Percentiles rank a stretch among this genome's conserved stretches.
Conservation (phyloP, 2,797 vertebrate species). For the Acipenser transmontanus region DNA sequence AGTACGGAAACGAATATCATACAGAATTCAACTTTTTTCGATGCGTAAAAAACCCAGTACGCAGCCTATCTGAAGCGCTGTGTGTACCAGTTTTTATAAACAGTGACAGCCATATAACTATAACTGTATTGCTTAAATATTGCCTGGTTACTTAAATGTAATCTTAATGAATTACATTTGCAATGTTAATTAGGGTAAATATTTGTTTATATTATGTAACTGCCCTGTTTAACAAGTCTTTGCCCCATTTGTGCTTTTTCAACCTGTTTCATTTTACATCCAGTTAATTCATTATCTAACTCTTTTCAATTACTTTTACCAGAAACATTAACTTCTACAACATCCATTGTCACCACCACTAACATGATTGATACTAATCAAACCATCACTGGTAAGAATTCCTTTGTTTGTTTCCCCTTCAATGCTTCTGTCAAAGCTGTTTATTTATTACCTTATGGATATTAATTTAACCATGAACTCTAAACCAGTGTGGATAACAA, state of each 20-base stretch:
- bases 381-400: conserved; percentile 70
- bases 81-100: too few species aligned
- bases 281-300: conserved; percentile 38
- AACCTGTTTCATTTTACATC: conserved; percentile 19
- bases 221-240: not conserved
- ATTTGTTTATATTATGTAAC: not conserved
- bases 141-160: too few species aligned
- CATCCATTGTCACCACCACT: conserved; percentile 73
- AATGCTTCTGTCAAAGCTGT: too few species aligned
- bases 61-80: too few species aligned
- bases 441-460: conserved; percentile 5
- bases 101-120: too few species aligned
- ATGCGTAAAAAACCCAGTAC: too few species aligned
- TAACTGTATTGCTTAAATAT: too few species aligned
- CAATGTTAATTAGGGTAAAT: conserved; percentile 4
- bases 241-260: conserved; percentile 16
- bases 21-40: too few species aligned
- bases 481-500: too few species aligned
- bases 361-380: conserved; percentile 79
- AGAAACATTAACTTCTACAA: conserved; percentile 72
- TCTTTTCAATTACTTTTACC: conserved; percentile 70
- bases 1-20: too few species aligned
- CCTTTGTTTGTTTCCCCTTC: conserved; percentile 43
- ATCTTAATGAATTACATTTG: conserved; percentile 3
- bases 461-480: not conserved